Base-by-base conservation (phyloP, 2,888 invertebrate genomes). In the Emmelina monodactyla region DNA sequence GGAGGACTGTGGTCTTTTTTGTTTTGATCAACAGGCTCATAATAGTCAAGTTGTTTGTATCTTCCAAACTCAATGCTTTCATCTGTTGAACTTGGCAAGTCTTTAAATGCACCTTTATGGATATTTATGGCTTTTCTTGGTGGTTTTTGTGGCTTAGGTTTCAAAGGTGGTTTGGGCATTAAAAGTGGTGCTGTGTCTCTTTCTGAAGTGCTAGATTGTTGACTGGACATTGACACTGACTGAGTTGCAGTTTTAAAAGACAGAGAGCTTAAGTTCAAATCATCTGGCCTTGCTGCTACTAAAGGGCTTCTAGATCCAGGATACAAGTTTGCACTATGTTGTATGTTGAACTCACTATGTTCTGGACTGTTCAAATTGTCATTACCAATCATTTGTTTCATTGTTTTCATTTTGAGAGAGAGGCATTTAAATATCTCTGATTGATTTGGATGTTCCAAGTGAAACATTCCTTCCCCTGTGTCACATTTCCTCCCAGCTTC, bases 401-500 rank as follows among this genome's bases (percentile, higher is more conserved):
- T 92, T 1, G 87, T 89, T 57, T 91, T 91, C 89, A 92, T 92
- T 68, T 91, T 91, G 3, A 88, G 82, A 7, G 89, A 88, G 48
- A 92, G 82, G 55, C 91, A 92, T 43, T 90, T 86, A 45, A 85
- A 92, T 44, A 92, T 90, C 61, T 92, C 92, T 46, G 90, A 88
- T 43, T 91, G 90, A 59, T 91, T 91, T 28, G 86, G 85, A 58
- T 92, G 90, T 55, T 91, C 91, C 39, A 92, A 66, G 37, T 87
- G 88, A 51, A 92, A 92, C 3, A 86, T 86, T 1, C 92, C 92
- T 69, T 92, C 92, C 0, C 92, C 92, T 1, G 91, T 91, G 46
- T 88, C 87, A 68, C 92, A 92, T 65, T 92, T 92, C 38, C 92
- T 82, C 0, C 92, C 92, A 13, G 92, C 92, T 79, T 93, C 92